Evolutionary conservation across 2,113 vertebrate species (phyloP).

Genomic region (Casuarius casuarius): DNA sequence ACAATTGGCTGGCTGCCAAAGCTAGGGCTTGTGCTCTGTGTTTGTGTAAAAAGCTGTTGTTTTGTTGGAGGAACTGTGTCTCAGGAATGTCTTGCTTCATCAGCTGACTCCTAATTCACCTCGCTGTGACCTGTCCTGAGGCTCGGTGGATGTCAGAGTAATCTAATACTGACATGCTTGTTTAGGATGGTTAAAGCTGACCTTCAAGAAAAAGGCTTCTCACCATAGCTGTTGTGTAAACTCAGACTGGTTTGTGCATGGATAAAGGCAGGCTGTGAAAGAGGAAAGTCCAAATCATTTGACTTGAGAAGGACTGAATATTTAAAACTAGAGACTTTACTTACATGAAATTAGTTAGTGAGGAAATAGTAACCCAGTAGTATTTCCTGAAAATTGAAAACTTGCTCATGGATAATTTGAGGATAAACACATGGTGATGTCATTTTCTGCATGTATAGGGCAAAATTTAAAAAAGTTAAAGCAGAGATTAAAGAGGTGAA

Average conservation of each 20-base stretch:
- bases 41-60: background rate
- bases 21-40: background rate
- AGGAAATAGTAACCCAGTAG: background rate
- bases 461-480: background rate
- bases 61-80: background rate
- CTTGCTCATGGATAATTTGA: background rate
- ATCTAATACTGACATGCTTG: background rate
- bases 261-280: background rate
- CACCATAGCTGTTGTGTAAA: background rate
- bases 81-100: background rate
- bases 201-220: background rate
- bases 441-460: background rate
- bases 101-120: slow-evolving; percentile 15
- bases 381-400: background rate
- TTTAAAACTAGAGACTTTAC: background rate
- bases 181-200: background rate
- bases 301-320: background rate
- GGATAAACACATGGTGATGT: background rate
- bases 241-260: background rate
- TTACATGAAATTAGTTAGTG: background rate
- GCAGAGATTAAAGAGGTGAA: background rate
- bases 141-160: background rate
- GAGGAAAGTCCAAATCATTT: background rate
- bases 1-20: background rate
- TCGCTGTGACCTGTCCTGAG: background rate